phyloP scores from a whole-genome alignment of 2,113 vertebrate species.

The Embiotoca jacksoni region DNA sequence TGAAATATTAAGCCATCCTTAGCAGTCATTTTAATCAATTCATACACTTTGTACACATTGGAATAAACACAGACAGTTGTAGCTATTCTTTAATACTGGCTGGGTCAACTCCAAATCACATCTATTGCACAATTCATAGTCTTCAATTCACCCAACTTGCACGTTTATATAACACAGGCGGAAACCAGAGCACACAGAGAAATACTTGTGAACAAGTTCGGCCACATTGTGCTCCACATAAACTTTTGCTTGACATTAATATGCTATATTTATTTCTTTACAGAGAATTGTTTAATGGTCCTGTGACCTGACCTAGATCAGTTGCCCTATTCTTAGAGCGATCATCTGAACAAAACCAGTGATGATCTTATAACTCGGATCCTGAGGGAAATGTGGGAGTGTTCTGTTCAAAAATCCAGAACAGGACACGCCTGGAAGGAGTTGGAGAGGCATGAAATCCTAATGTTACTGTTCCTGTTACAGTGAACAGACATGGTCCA shows the following conservation, averaged over 20 bases:
- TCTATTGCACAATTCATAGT: neutral
- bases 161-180: slow-evolving; percentile 14
- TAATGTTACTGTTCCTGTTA: slow-evolving; percentile 72
- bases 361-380: slow-evolving; percentile 48
- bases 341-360: slow-evolving; percentile 45
- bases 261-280: slow-evolving; percentile 37
- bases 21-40: too few species aligned
- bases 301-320: slow-evolving; percentile 70
- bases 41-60: neutral
- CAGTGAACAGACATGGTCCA: slow-evolving; percentile 74
- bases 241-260: slow-evolving; percentile 30
- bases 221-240: slow-evolving; percentile 39
- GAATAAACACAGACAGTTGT: neutral
- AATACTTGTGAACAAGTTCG: slow-evolving; percentile 18
- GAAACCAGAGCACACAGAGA: slow-evolving; percentile 17
- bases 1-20: too few species aligned
- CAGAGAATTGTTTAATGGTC: slow-evolving; percentile 52
- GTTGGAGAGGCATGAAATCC: slow-evolving; percentile 66
- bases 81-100: neutral
- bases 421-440: slow-evolving; percentile 67
- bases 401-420: slow-evolving; percentile 65
- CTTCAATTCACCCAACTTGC: neutral
- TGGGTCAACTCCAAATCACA: neutral
- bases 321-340: slow-evolving; percentile 49
- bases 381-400: slow-evolving; percentile 62